Conservation (phyloP, 2,797 vertebrate species). For the Lutjanus argentimaculatus region DNA sequence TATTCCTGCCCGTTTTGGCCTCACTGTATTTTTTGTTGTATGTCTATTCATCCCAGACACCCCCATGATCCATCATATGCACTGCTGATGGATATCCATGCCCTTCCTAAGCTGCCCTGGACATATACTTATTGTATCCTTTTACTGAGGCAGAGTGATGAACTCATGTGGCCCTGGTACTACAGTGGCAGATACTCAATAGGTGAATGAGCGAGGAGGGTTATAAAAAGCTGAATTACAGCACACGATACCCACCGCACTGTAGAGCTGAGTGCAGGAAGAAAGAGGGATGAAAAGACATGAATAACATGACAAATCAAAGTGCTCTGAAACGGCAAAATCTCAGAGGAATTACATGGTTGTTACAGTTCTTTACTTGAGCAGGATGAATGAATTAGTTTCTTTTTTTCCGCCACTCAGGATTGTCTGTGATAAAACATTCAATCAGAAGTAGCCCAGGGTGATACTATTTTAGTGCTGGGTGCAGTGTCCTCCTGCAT, state of each 20-base stretch:
- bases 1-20: constrained; percentile 81
- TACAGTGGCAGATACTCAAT: constrained; percentile 78
- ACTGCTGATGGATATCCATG: constrained; percentile 84
- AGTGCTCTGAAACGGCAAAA: constrained; percentile 77
- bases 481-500: constrained; percentile 75
- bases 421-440: constrained; percentile 86
- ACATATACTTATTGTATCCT: constrained; percentile 87
- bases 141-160: constrained; percentile 82
- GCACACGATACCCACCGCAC: constrained; percentile 72
- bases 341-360: constrained; percentile 85
- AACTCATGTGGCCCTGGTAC: constrained; percentile 77
- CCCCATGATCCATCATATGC: constrained; percentile 80
- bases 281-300: constrained; percentile 78
- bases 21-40: constrained; percentile 83
- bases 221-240: constrained; percentile 82
- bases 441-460: constrained; percentile 82
- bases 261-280: constrained; percentile 54
- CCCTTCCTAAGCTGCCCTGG: constrained; percentile 83
- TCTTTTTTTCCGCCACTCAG: constrained; percentile 81
- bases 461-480: constrained; percentile 84
- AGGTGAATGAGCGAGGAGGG: constrained; percentile 78
- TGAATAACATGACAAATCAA: constrained; percentile 85
- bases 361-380: constrained; percentile 84
- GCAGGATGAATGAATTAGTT: constrained; percentile 86
- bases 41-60: constrained; percentile 85